Evolutionary conservation across 2,113 vertebrate genomes (phyloP).

Genomic region (Heloderma charlesbogerti): DNA sequence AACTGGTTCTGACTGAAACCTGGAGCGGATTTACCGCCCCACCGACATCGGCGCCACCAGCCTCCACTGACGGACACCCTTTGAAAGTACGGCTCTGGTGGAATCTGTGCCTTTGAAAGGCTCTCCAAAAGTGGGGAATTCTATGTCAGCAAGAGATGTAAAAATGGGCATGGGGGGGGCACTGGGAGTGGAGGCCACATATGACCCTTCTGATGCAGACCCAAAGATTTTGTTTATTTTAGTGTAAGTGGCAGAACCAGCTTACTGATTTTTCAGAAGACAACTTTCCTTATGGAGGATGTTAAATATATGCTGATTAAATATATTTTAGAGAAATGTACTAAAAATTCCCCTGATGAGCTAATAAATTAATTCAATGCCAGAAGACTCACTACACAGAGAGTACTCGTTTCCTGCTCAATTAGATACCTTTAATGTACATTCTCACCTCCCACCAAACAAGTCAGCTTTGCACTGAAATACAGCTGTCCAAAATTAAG

Average conservation of each 20-base stretch:
- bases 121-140: neutral
- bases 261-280: neutral
- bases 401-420: neutral
- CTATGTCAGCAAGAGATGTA: neutral
- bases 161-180: neutral
- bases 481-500: neutral
- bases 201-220: neutral
- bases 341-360: neutral
- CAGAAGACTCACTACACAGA: neutral
- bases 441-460: neutral
- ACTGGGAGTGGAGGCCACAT: neutral
- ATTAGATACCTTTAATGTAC: neutral
- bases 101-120: too few species aligned
- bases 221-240: neutral
- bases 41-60: too few species aligned
- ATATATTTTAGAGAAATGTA: neutral
- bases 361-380: constrained; percentile 16
- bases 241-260: constrained; percentile 1
- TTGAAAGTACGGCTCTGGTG: too few species aligned
- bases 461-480: neutral
- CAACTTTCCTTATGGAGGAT: neutral
- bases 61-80: too few species aligned
- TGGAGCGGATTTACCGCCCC: too few species aligned
- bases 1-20: too few species aligned
- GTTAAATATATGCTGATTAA: neutral